phyloP scores from a whole-genome alignment of 2,797 vertebrate genomes.

The Tympanoctomys barrerae region DNA sequence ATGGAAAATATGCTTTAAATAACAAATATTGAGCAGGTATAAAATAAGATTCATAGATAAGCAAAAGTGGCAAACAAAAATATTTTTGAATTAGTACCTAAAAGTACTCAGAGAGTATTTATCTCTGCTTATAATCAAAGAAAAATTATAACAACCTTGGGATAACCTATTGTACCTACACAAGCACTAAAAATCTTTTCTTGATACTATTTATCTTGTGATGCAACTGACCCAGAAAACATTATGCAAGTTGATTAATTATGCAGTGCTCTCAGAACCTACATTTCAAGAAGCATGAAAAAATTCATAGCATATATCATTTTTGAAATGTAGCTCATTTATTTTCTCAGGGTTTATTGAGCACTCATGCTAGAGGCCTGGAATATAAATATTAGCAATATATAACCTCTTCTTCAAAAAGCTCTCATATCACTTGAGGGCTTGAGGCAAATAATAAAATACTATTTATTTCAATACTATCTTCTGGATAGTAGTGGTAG shows the following conservation, averaged over 20 bases:
- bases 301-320: neutral
- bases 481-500: neutral
- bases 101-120: slow-evolving; percentile 7
- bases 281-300: slow-evolving; percentile 4
- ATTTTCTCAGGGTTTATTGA: neutral
- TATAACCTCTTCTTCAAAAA: neutral
- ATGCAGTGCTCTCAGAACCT: neutral
- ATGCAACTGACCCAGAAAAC: neutral
- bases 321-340: slow-evolving; percentile 7
- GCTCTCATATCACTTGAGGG: neutral
- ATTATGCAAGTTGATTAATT: slow-evolving; percentile 4
- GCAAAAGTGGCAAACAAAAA: neutral
- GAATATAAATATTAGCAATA: neutral
- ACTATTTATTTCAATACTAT: neutral
- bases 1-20: neutral
- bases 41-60: slow-evolving; percentile 14
- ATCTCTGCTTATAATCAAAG: neutral
- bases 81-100: neutral
- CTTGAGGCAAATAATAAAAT: slow-evolving; percentile 9
- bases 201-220: neutral
- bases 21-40: neutral
- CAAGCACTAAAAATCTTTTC: neutral
- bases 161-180: neutral
- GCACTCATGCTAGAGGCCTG: neutral
- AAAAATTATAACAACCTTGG: neutral